Base-by-base conservation (phyloP, 2,113 vertebrate species). In the Mandrillus leucophaeus region DNA sequence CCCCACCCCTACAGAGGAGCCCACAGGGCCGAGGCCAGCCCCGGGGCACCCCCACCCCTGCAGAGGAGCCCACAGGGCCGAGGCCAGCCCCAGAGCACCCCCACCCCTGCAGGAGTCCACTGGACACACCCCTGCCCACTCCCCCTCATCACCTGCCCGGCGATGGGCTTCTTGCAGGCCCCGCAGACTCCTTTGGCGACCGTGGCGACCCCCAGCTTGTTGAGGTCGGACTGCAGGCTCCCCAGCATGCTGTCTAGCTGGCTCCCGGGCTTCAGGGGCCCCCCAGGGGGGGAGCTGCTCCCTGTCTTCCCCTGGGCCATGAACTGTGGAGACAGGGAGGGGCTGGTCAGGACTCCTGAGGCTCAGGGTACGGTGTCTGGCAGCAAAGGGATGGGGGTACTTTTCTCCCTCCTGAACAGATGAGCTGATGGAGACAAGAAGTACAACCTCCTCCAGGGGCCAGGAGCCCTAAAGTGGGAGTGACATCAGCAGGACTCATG, bases 181-280 rank as follows among this genome's bases (percentile, higher is more conserved):
- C 99, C 99, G 2, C 99, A 99, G 57, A 99, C 99, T 3, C 99
- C 99, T 98, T 99, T 99, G 97, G 99, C 99, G 0, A 99, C 99
- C 0, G 99, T 99, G 95, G 99, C 99, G 17, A 99, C 99, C 0
- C 99, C 99, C 97, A 99, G 98, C 87, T 99, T 99, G 98, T 99
- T 99, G 95, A 99, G 99, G 98, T 99, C 99, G 0, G 99, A 99
- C 98, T 99, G 99, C 78, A 99, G 99, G 97, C 99, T 99, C 40
- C 99, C 99, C 85, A 99, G 98, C 99, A 99, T 99, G 98, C 99
- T 99, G 98, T 99, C 99, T 94, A 99, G 98, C 98, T 99, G 99
- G 98, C 99, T 99, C 96, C 99, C 99, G 20, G 99, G 99, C 20
- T 99, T 99, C 0, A 99, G 99, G 52, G 99, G 97, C 8, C 98